Evolutionary conservation across 2,113 vertebrate species (phyloP), one percentile per base, ranked within the genome.

Genomic region (Semicossyphus pulcher): DNA sequence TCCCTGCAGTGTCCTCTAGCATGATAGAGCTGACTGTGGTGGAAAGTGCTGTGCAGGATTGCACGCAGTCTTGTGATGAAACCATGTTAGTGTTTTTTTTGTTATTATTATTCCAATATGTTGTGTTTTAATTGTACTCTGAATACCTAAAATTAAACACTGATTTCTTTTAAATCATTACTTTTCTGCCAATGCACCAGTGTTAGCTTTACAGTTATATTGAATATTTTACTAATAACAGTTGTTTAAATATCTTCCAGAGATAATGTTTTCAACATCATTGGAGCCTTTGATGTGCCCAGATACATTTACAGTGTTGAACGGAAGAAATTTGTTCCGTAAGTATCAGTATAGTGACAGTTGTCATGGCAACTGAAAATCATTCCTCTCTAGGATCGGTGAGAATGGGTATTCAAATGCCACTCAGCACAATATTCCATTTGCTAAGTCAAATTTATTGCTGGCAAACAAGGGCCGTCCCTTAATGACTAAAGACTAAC

Each of bases 291-390:
- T 32, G 96, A 98, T 69, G 90, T 96, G n/a, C 98, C 97, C 45
- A 93, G 95, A 84, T 98, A 94, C 42, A 91, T 99, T 82, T 99
- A 98, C 88, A 98, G 90, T 78, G 87, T 93, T 60, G 97, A 99
- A 90, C 95, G 95, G 44, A 99, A 99, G 92, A 99, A 98, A 72
- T 99, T 99, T 85, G 79, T 98, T 2, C 97, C 96, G 97, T 99
- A 92, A 97, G 97, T 96, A 42, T 99, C 92, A 97, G 97, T 96
- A 42, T 74, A 84, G 16, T 4, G 16, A 15, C 31, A 12, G 5
- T 57, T n/a, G n/a, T n/a, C n/a, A n/a, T n/a, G n/a, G n/a, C n/a
- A n/a, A n/a, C n/a, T n/a, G n/a, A n/a, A n/a, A n/a, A n/a, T n/a
- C n/a, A n/a, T n/a, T n/a, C n/a, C n/a, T n/a, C n/a, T n/a, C n/a